phyloP scores from a whole-genome alignment of 2,888 invertebrate genomes.

The Flexamia atlantica region DNA sequence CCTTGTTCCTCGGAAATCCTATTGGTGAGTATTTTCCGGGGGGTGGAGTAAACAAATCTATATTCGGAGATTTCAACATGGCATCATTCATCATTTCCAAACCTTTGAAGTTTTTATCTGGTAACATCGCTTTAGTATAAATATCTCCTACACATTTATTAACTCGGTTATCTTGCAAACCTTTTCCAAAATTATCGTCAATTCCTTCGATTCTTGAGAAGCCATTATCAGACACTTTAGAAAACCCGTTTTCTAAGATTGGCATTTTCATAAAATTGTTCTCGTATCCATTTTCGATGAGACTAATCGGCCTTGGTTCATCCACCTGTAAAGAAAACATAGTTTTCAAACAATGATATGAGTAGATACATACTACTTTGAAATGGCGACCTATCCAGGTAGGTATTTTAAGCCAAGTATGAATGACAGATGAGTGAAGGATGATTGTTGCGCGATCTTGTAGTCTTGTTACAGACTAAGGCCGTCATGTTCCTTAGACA shows the following conservation, averaged over 20 bases:
- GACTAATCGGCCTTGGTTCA: neutral
- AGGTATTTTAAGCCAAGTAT: too few relatives aligned
- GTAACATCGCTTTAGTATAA: conserved; percentile 13
- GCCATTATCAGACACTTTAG: conserved; percentile 15
- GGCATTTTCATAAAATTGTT: conserved; percentile 43
- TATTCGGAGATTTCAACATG: conserved; percentile 41
- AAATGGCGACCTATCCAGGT: too few relatives aligned
- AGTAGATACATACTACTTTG: too few relatives aligned
- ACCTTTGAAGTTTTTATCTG: conserved; percentile 36
- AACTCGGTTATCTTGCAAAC: neutral
- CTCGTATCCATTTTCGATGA: conserved; percentile 37
- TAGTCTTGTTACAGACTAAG: too few relatives aligned
- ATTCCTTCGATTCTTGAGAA: conserved; percentile 36
- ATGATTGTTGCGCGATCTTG: too few relatives aligned
- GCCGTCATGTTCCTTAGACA: too few relatives aligned
- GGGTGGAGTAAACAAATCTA: conserved; percentile 50
- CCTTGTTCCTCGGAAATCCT: conserved; percentile 67
- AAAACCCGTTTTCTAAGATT: conserved; percentile 6
- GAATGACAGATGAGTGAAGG: too few relatives aligned
- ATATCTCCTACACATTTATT: conserved; percentile 34
- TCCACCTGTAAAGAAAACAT: neutral
- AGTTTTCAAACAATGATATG: neutral
- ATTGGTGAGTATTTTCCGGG: conserved; percentile 58
- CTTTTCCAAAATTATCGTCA: conserved; percentile 51
- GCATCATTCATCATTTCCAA: conserved; percentile 32